Base-by-base conservation (phyloP, 2,888 invertebrate genomes). In the Acleris sparsana region DNA sequence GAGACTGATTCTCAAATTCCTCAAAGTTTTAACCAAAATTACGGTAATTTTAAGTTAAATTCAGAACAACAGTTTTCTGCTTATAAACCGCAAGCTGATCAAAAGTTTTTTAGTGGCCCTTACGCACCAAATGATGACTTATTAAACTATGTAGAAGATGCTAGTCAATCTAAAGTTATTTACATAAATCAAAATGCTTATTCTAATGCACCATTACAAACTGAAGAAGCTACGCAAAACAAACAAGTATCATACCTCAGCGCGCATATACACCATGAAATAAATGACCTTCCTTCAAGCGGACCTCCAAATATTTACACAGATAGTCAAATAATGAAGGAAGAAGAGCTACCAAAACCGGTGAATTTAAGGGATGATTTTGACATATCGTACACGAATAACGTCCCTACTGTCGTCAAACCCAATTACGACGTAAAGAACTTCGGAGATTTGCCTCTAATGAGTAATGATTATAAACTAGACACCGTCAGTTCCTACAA, bases 401-500 rank as follows among this genome's bases (percentile, higher is more conserved):
- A 90, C 48, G 83, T 87, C 1, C 84, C 85, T 0, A 78, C 77
- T 4, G 75, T 87, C 0, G 79, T 84, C 0, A 81, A 80, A 22
- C 80, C 83, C 2, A 66, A 75, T 0, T 89, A 85, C 82, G 87
- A 84, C 73, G 73, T 86, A 56, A 87, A 87, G 70, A 86, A 78
- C 71, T 87, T 92, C 17, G 89, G 88, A 0, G 77, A 85, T 33
- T 71, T 92, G 43, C 92, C 92, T 1, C 69, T 92, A 1, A 91
- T 90, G 89, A 83, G 87, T 55, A 86, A 86, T 71, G 67, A 85
- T 62, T 87, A 89, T 17, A 90, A 91, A 66, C 74, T 87, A 49
- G 81, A 87, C 58, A 79, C 85, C 1, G 86, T 89, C 53, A 88
- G 86, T 70, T 92, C 92, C 0, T 92, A 92, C 69, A 84, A 82